Evolutionary conservation across 1,140 invertebrate species (phyloP), one percentile per base, ranked within the genome.

Genomic region (Penaeus indicus): DNA sequence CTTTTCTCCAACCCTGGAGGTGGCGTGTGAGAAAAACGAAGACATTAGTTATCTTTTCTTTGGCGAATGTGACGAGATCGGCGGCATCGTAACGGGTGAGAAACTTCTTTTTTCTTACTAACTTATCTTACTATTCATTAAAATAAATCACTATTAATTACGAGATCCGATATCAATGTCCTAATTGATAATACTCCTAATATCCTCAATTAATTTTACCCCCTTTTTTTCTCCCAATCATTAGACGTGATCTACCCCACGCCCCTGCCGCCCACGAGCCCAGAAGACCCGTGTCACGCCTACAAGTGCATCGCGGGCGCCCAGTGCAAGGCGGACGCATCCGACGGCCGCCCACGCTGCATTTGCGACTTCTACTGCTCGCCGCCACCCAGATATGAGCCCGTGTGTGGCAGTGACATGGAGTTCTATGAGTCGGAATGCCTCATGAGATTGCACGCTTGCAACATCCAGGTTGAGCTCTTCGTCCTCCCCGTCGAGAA

Each of bases 371-470:
- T 91, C 77, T 89, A 89, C 83, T 91, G 90, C 69, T 85, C 85
- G 0, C 88, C 88, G 5, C 90, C 90, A 0, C 88, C 77, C 47
- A 91, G 64, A 72, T 93, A 94, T 3, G 92, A 95, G 94, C 94
- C 92, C 60, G 95, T 97, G 85, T 97, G 96, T 92, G 96, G 96
- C 16, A 96, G 95, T 92, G 96, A 97, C 93, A 95, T 96, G 38
- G 95, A 96, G 92, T 96, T 96, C 54, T 97, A 97, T 92, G 94
- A 95, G 91, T 95, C 95, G 42, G 95, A 96, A 87, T 96, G 96
- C 92, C 95, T 96, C 91, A 94, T 96, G 69, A 94, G 95, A 90
- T 93, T 96, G 77, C 95, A 96, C 92, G 95, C 96, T 63, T 97
- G 97, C 93, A 94, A 95, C 81, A 85, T 91, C 27, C 90, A 91